phyloP scores from a whole-genome alignment of 2,888 invertebrate species.

The Stegana nigrithorax region DNA sequence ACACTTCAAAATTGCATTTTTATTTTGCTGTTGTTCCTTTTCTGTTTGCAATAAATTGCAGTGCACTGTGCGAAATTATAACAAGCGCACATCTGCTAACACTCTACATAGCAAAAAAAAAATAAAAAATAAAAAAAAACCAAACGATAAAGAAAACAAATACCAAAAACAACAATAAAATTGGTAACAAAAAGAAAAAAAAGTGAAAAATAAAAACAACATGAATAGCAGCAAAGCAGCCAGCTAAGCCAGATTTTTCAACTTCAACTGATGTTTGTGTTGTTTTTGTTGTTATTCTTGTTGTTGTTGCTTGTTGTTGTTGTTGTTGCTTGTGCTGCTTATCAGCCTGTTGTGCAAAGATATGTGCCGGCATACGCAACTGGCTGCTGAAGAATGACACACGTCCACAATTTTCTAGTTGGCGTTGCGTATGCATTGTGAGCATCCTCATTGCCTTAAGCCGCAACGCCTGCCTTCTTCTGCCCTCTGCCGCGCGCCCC shows the following conservation, averaged over 20 bases:
- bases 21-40: background rate
- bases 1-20: slow-evolving; percentile 6
- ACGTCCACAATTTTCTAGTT: slow-evolving; percentile 51
- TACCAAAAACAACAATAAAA: background rate
- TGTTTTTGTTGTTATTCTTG: too few species aligned
- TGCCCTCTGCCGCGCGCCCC: background rate
- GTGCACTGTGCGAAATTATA: background rate
- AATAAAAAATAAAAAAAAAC: background rate
- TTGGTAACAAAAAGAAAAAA: too few species aligned
- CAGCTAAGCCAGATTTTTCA: slow-evolving; percentile 14
- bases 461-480: background rate
- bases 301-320: too few species aligned
- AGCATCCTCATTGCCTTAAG: background rate
- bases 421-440: slow-evolving; percentile 19
- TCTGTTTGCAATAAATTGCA: background rate
- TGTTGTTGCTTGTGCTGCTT: too few species aligned
- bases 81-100: too few species aligned
- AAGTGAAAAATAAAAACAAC: background rate
- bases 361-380: background rate
- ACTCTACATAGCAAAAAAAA: background rate
- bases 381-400: slow-evolving; percentile 17
- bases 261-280: slow-evolving; percentile 8
- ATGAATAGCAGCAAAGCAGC: background rate
- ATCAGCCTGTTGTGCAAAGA: too few species aligned
- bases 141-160: background rate